Percentiles rank a stretch among this genome's conserved stretches.
phyloP scores from a whole-genome alignment of 2,113 vertebrate species.

The Antechinus stuartii region DNA sequence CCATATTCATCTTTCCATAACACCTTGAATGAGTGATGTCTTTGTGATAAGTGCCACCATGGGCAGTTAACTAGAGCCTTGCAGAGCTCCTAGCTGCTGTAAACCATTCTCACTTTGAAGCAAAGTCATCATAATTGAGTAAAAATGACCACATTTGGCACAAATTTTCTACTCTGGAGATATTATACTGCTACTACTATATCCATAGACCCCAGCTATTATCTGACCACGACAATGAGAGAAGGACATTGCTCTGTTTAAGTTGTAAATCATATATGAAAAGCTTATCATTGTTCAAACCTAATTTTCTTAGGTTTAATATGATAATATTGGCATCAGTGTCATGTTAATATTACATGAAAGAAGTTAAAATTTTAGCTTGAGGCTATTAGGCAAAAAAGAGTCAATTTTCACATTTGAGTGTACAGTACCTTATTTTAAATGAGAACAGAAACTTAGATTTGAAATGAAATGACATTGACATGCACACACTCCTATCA shows the following conservation, averaged over 20 bases:
- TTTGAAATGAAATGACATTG: slow-evolving; percentile 80
- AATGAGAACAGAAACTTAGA: slow-evolving; percentile 70
- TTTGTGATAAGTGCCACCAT: slow-evolving; percentile 50
- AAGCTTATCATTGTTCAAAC: slow-evolving; percentile 59
- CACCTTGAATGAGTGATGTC: slow-evolving; percentile 47
- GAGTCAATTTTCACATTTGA: slow-evolving; percentile 70
- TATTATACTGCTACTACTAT: background rate
- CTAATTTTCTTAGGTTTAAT: slow-evolving; percentile 50
- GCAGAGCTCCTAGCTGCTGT: slow-evolving; percentile 43
- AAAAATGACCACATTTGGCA: slow-evolving; percentile 16
- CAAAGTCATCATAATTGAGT: background rate
- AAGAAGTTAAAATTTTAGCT: slow-evolving; percentile 66
- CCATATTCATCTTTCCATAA: slow-evolving; percentile 47
- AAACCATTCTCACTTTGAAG: slow-evolving; percentile 52
- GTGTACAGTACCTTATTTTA: slow-evolving; percentile 66
- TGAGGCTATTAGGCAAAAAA: slow-evolving; percentile 55
- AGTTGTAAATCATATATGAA: slow-evolving; percentile 50
- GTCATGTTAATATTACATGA: slow-evolving; percentile 70
- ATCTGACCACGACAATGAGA: slow-evolving; percentile 1
- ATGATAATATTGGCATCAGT: slow-evolving; percentile 62
- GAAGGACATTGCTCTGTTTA: slow-evolving; percentile 15
- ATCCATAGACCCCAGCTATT: background rate
- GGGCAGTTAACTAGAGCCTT: slow-evolving; percentile 57
- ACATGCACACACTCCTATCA: slow-evolving; percentile 74
- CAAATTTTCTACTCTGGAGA: slow-evolving; percentile 10